Evolutionary conservation across 2,113 vertebrate genomes (phyloP).

Genomic region (Gasterosteus aculeatus): DNA sequence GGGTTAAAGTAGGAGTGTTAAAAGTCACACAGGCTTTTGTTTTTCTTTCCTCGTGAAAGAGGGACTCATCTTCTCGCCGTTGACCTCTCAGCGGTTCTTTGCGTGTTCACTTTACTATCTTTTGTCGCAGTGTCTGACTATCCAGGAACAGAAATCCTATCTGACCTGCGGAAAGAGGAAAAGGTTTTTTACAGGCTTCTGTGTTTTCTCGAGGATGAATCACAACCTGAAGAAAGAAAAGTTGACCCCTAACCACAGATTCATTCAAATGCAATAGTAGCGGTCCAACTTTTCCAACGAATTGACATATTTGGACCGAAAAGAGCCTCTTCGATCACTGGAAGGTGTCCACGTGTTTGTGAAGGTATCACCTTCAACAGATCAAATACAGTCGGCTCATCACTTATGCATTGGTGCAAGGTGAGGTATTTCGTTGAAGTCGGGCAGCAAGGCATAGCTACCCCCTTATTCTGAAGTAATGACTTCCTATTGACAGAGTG

Average conservation of each 20-base stretch:
- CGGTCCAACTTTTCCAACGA: background rate
- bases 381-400: slow-evolving; percentile 72
- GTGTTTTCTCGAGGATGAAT: slow-evolving; percentile 49
- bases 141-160: slow-evolving; percentile 63
- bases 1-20: slow-evolving; percentile 56
- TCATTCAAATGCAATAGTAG: slow-evolving; percentile 16
- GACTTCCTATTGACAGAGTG: slow-evolving; percentile 62
- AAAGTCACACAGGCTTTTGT: slow-evolving; percentile 69
- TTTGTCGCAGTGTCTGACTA: slow-evolving; percentile 60
- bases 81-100: slow-evolving; percentile 71
- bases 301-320: slow-evolving; percentile 68
- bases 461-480: slow-evolving; percentile 58
- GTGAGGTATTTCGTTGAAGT: slow-evolving; percentile 61
- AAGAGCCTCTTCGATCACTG: slow-evolving; percentile 48
- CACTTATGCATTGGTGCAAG: slow-evolving; percentile 66
- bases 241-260: background rate
- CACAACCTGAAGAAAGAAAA: slow-evolving; percentile 39
- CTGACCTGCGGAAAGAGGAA: slow-evolving; percentile 53
- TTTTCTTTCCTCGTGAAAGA: slow-evolving; percentile 64
- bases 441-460: slow-evolving; percentile 30
- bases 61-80: slow-evolving; percentile 55
- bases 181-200: slow-evolving; percentile 59
- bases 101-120: slow-evolving; percentile 59
- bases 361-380: slow-evolving; percentile 59
- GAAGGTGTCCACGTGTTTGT: slow-evolving; percentile 59